Percentiles rank a stretch among this genome's conserved stretches.
phyloP scores from a whole-genome alignment of 2,888 invertebrate species.

The Luffia ferchaultella region DNA sequence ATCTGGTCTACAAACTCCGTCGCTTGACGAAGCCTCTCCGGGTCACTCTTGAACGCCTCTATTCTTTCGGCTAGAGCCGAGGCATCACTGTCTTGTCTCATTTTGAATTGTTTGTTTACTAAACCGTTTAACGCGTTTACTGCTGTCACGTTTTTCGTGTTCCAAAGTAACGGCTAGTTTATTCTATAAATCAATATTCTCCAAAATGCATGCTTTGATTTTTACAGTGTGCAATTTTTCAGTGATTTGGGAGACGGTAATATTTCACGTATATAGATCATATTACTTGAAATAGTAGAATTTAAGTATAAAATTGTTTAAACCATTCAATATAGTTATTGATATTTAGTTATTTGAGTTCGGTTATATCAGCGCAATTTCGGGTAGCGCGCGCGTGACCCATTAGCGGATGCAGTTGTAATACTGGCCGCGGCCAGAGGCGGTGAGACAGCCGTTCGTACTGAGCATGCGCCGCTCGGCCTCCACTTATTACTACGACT shows the following conservation, averaged over 20 bases:
- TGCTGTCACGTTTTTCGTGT: background rate
- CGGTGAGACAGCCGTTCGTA: background rate
- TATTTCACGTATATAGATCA: background rate
- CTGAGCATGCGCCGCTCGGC: background rate
- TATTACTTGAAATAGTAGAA: background rate
- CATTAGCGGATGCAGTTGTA: background rate
- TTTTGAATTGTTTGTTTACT: slow-evolving; percentile 21
- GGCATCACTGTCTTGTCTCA: slow-evolving; percentile 47
- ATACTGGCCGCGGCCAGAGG: background rate
- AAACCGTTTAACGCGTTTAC: too few species aligned
- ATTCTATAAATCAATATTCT: background rate
- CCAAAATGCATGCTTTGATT: background rate
- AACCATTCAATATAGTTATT: background rate
- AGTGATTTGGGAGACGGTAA: background rate
- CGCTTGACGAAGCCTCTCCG: slow-evolving; percentile 65
- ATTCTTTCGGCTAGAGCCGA: slow-evolving; percentile 53
- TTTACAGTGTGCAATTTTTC: background rate
- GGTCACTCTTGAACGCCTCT: slow-evolving; percentile 66
- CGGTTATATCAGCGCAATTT: background rate
- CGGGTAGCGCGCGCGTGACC: background rate
- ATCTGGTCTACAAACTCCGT: slow-evolving; percentile 69
- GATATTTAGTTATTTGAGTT: background rate
- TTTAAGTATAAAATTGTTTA: too few species aligned
- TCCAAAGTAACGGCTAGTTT: background rate
- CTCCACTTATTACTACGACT: background rate